Conservation (phyloP, 2,888 invertebrate genomes). For the Tetropium fuscum region DNA sequence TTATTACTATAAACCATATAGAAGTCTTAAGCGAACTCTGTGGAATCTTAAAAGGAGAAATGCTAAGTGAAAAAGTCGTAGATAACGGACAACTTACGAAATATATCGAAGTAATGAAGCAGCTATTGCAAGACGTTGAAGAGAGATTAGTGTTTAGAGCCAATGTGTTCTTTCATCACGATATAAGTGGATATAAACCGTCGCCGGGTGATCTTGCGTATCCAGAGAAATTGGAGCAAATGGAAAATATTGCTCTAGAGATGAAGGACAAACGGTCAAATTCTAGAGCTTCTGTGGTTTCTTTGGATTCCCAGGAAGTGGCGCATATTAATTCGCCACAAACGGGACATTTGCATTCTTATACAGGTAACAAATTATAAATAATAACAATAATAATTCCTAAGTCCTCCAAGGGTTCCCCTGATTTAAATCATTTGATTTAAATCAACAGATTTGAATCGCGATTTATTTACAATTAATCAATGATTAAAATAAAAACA, state of each 20-base stretch:
- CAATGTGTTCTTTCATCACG: constrained; percentile 92
- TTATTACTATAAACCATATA: constrained; percentile 96
- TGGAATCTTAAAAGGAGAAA: constrained; percentile 90
- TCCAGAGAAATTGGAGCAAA: constrained; percentile 97
- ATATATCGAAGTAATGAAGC: constrained; percentile 81
- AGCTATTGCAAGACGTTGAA: constrained; percentile 93
- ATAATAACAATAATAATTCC: no score
- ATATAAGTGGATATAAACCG: constrained; percentile 89
- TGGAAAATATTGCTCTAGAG: constrained; percentile 76
- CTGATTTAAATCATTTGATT: no score
- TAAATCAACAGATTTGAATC: no score
- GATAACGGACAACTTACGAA: constrained; percentile 82
- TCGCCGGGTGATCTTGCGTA: constrained; percentile 97
- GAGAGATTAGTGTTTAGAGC: constrained; percentile 96
- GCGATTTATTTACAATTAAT: no score
- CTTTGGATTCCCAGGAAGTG: constrained; percentile 80
- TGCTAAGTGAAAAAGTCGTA: constrained; percentile 89
- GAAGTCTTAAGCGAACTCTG: constrained; percentile 98
- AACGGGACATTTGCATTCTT: constrained; percentile 64
- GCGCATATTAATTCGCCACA: constrained; percentile 71
- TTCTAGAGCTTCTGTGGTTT: constrained; percentile 77
- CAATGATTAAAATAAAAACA: no score
- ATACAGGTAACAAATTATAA: constrained; percentile 60
- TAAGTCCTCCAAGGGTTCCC: no score
- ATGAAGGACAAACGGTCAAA: constrained; percentile 69